Percentiles rank a stretch among this genome's conserved stretches.
Evolutionary conservation across 1,140 invertebrate species (phyloP).

Genomic region (Ylistrum balloti): DNA sequence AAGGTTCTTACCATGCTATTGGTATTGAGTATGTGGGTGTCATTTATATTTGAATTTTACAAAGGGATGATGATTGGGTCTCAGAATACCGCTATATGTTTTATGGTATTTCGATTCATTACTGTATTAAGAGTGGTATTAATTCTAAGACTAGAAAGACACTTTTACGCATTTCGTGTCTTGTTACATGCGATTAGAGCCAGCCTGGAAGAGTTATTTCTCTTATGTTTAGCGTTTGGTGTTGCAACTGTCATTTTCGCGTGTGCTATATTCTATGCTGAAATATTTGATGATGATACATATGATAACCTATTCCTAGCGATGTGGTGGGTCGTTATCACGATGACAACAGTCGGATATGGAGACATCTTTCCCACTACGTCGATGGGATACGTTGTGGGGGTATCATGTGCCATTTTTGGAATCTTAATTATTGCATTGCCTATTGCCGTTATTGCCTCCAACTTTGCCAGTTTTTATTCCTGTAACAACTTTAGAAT

Average conservation of each 20-base stretch:
- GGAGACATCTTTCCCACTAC: too few relatives aligned
- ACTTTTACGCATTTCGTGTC: conserved; percentile 8
- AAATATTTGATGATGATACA: too few relatives aligned
- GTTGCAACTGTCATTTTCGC: not conserved
- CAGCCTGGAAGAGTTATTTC: not conserved
- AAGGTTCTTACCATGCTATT: conserved; percentile 43
- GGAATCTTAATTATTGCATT: too few relatives aligned
- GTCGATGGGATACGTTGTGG: too few relatives aligned
- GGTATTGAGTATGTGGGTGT: conserved; percentile 43
- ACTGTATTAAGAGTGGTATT: not conserved
- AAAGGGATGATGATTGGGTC: conserved; percentile 40
- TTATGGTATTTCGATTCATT: not conserved
- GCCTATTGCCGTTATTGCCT: too few relatives aligned
- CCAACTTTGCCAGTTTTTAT: too few relatives aligned
- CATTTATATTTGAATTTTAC: conserved; percentile 46
- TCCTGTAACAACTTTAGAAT: too few relatives aligned
- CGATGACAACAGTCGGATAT: too few relatives aligned
- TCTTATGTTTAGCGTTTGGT: not conserved
- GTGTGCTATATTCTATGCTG: not conserved
- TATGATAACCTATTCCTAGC: too few relatives aligned
- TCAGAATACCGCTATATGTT: not conserved
- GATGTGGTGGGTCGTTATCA: too few relatives aligned
- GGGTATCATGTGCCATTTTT: too few relatives aligned
- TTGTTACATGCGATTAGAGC: not conserved
- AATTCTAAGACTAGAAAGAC: not conserved